Evolutionary conservation across 2,888 invertebrate genomes (phyloP).

Genomic region (Melieria picta): DNA sequence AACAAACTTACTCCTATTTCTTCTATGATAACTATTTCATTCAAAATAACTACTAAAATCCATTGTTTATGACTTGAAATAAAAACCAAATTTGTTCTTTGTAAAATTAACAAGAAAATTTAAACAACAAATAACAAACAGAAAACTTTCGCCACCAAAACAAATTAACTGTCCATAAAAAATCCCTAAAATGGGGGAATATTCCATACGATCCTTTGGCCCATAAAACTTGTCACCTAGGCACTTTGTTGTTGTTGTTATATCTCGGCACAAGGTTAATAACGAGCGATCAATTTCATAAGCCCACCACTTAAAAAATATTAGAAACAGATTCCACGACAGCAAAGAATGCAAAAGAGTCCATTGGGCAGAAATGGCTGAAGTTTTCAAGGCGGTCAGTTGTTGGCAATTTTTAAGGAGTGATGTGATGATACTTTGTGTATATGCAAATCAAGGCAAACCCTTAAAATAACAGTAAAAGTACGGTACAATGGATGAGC

Average conservation of each 20-base stretch:
- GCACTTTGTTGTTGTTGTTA: neutral
- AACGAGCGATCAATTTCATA: slow-evolving; percentile 56
- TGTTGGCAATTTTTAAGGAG: slow-evolving; percentile 33
- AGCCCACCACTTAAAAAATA: slow-evolving; percentile 36
- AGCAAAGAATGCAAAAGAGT: neutral
- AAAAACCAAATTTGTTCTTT: too few relatives aligned
- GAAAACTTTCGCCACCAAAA: slow-evolving; percentile 25
- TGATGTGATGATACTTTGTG: slow-evolving; percentile 2
- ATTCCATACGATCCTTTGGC: neutral
- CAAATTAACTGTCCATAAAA: slow-evolving; percentile 24
- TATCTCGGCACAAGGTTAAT: slow-evolving; percentile 15
- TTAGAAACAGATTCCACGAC: slow-evolving; percentile 22
- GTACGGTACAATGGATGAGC: slow-evolving; percentile 17
- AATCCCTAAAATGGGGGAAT: neutral
- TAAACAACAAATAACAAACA: neutral
- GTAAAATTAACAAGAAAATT: too few relatives aligned
- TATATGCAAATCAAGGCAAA: slow-evolving; percentile 17
- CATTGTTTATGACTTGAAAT: too few relatives aligned
- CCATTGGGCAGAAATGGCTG: neutral
- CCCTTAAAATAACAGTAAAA: slow-evolving; percentile 16
- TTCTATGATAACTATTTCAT: too few relatives aligned
- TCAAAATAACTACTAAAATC: too few relatives aligned
- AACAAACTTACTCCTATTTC: too few relatives aligned
- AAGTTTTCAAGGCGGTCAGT: slow-evolving; percentile 10
- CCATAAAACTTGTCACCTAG: neutral